Conservation (phyloP, 1,140 invertebrate species). For the Scaptomyza pallida region DNA sequence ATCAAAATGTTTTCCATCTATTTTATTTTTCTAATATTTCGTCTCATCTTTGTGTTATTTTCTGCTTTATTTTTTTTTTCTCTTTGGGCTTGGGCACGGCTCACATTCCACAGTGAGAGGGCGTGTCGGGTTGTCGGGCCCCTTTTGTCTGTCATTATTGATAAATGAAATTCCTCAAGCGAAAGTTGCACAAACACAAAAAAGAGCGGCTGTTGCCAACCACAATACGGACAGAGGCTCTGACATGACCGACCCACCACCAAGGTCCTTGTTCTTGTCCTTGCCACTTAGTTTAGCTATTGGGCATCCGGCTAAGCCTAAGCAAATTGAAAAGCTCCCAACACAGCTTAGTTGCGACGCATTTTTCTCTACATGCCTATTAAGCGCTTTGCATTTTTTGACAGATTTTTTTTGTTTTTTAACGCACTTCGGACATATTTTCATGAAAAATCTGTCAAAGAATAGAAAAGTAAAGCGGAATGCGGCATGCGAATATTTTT, state of each 20-base stretch:
- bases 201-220: neutral
- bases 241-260: neutral
- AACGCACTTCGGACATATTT: conserved; percentile 12
- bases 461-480: neutral
- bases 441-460: neutral
- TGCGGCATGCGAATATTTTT: no score
- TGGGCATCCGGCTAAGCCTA: conserved; percentile 26
- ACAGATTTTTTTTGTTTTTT: neutral
- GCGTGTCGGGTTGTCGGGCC: neutral
- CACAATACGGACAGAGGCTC: neutral
- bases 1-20: neutral
- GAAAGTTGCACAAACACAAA: conserved; percentile 17
- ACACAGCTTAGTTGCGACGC: conserved; percentile 30
- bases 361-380: conserved; percentile 42
- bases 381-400: conserved; percentile 9
- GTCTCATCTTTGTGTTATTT: no score
- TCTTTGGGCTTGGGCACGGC: neutral
- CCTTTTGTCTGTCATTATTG: conserved; percentile 56
- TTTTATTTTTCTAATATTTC: conserved; percentile 16
- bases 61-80: no score
- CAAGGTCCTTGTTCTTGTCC: no score
- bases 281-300: neutral
- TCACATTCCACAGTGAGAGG: conserved; percentile 12
- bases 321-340: conserved; percentile 46
- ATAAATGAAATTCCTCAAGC: conserved; percentile 72